These are phyloP conservation scores for Drosophila subsilvestris DNA, from an alignment of 2,888 invertebrate genomes.

Conservation along the genomic window DNA sequence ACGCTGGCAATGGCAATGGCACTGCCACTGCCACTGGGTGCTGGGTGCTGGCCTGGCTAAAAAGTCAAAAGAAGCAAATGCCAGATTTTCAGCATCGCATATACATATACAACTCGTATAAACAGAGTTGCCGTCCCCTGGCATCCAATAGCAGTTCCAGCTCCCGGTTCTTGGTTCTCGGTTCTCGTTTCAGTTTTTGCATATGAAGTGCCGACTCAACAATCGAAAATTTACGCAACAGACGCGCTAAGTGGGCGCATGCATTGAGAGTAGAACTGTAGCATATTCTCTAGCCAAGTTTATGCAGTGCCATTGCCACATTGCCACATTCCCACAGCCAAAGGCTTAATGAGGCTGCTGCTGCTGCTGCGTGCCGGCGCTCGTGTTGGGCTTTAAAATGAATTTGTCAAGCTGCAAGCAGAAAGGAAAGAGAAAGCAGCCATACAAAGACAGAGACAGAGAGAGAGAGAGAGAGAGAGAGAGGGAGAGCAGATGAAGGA, in stretches of 20 bases:
- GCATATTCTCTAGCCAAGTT: conserved; percentile 71
- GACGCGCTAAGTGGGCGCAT: conserved; percentile 73
- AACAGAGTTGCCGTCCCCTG: conserved; percentile 24
- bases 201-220: conserved; percentile 80
- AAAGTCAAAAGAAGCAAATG: conserved; percentile 80
- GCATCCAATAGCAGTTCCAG: conserved; percentile 7
- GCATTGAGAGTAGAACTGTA: conserved; percentile 55
- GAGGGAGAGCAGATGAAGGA: conserved; percentile 11
- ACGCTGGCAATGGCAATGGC: conserved; percentile 24
- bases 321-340: not conserved
- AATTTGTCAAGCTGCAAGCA: conserved; percentile 6
- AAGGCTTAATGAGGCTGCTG: conserved; percentile 67
- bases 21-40: not conserved
- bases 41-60: conserved; percentile 44
- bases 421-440: conserved; percentile 3
- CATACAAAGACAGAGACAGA: not conserved
- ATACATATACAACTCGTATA: not conserved
- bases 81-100: conserved; percentile 74
- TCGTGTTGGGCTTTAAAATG: conserved; percentile 26
- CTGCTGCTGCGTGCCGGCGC: conserved; percentile 19
- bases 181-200: conserved; percentile 63
- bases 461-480: not conserved
- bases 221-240: conserved; percentile 77
- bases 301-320: conserved; percentile 54
- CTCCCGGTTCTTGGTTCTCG: conserved; percentile 3